These are phyloP conservation scores for Lates calcarifer DNA, from an alignment of 2,113 vertebrate genomes.

Conservation along the genomic window DNA sequence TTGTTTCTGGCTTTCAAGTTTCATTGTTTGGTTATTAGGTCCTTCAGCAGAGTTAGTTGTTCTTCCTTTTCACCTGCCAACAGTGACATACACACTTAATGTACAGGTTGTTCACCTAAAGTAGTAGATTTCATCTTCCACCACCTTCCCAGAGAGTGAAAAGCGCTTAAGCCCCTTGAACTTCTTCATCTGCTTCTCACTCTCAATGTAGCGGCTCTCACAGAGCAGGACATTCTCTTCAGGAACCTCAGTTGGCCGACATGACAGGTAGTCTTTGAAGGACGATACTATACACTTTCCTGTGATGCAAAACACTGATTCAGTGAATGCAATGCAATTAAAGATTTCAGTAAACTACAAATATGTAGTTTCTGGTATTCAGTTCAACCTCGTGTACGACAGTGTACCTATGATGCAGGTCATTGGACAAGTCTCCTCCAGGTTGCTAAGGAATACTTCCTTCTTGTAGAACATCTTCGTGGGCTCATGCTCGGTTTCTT, in stretches of 20 bases:
- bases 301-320: constrained; percentile 72
- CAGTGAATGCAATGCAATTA: background rate
- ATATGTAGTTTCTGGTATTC: background rate
- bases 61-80: background rate
- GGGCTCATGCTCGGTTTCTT: constrained; percentile 98
- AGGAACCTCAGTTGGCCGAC: constrained; percentile 95
- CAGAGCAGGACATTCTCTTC: constrained; percentile 96
- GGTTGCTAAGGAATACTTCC: constrained; percentile 98
- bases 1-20: background rate
- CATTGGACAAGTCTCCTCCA: constrained; percentile 98
- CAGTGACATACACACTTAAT: background rate
- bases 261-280: constrained; percentile 98
- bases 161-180: constrained; percentile 99
- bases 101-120: constrained; percentile 87
- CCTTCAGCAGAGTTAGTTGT: background rate
- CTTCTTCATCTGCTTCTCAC: constrained; percentile 99
- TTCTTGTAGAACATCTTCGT: constrained; percentile 99
- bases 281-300: constrained; percentile 96
- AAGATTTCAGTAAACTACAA: background rate
- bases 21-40: background rate
- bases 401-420: constrained; percentile 94
- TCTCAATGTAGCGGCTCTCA: constrained; percentile 99
- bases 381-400: background rate
- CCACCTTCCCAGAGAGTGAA: constrained; percentile 96
- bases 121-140: constrained; percentile 99